Conservation (phyloP, 2,888 invertebrate genomes). For the Morpho deidamia region DNA sequence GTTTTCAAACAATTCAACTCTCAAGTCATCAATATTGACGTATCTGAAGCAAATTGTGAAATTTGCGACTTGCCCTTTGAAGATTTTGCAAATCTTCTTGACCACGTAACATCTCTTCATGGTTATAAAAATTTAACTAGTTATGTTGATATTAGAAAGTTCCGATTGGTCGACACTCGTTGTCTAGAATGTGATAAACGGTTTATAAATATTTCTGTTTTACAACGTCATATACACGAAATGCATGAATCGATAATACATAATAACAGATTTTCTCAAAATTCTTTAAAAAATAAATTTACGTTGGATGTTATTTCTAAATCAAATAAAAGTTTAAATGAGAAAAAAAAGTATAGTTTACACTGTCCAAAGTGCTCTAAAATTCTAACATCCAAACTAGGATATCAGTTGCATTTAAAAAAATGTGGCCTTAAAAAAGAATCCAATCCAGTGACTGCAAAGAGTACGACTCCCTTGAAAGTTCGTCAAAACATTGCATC, state of each 20-base stretch:
- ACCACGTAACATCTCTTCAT: conserved; percentile 27
- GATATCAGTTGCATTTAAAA: conserved; percentile 18
- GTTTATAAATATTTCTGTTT: conserved; percentile 8
- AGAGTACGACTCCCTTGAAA: conserved; percentile 14
- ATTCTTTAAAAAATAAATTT: not conserved
- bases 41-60: conserved; percentile 31
- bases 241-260: not conserved
- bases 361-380: conserved; percentile 20
- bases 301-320: not conserved
- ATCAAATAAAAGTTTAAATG: not conserved
- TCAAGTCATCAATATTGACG: conserved; percentile 29
- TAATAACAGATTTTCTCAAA: not conserved
- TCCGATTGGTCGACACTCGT: conserved; percentile 24
- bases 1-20: conserved; percentile 4
- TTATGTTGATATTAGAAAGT: conserved; percentile 6
- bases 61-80: conserved; percentile 27
- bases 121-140: not conserved
- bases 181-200: conserved; percentile 27
- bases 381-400: conserved; percentile 20
- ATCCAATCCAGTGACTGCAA: conserved; percentile 7
- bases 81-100: conserved; percentile 23
- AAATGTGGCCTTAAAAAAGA: conserved; percentile 19
- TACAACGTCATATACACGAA: conserved; percentile 10
- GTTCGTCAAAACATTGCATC: conserved; percentile 29
- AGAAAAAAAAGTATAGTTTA: conserved; percentile 8